A percentile compares a stretch with the other conserved stretches of the same genome.
Conservation (phyloP, 1,140 invertebrate species). For the Daktulosphaira vitifoliae region DNA sequence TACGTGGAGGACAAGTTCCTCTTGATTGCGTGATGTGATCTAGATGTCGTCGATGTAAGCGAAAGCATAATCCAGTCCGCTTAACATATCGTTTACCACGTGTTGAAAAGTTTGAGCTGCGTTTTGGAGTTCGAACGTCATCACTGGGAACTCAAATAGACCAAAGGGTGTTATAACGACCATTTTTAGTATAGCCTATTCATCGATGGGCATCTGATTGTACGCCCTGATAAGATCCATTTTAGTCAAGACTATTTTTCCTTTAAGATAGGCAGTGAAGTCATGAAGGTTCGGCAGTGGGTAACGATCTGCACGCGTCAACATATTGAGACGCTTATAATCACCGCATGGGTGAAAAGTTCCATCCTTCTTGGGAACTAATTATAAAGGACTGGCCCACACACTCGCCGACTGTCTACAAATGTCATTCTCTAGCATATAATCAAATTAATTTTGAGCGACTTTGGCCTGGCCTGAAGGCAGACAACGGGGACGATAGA, state of each 20-base stretch:
- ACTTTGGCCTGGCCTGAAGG: neutral
- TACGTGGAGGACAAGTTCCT: constrained; percentile 37
- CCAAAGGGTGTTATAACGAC: constrained; percentile 37
- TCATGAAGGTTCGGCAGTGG: constrained; percentile 41
- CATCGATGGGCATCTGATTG: constrained; percentile 43
- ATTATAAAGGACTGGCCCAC: constrained; percentile 48
- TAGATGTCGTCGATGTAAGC: constrained; percentile 43
- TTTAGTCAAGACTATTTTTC: constrained; percentile 43
- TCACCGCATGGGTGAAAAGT: constrained; percentile 44
- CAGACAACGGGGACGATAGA: too few species aligned
- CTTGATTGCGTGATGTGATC: constrained; percentile 38
- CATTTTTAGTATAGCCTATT: constrained; percentile 42
- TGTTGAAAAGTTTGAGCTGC: constrained; percentile 46
- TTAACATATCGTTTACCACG: constrained; percentile 45
- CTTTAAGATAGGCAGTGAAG: constrained; percentile 41
- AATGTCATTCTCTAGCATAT: constrained; percentile 39
- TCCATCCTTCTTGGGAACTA: constrained; percentile 43
- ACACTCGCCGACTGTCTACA: constrained; percentile 41
- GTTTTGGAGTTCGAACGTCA: constrained; percentile 44
- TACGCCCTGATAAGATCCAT: constrained; percentile 47
- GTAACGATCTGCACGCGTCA: constrained; percentile 44
- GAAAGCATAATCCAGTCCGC: constrained; percentile 40
- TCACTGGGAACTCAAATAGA: constrained; percentile 39
- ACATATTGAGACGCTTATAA: constrained; percentile 45
- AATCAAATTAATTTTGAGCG: constrained; percentile 1